Base-by-base conservation (phyloP, 2,888 invertebrate genomes). In the Anorthoa munda region DNA sequence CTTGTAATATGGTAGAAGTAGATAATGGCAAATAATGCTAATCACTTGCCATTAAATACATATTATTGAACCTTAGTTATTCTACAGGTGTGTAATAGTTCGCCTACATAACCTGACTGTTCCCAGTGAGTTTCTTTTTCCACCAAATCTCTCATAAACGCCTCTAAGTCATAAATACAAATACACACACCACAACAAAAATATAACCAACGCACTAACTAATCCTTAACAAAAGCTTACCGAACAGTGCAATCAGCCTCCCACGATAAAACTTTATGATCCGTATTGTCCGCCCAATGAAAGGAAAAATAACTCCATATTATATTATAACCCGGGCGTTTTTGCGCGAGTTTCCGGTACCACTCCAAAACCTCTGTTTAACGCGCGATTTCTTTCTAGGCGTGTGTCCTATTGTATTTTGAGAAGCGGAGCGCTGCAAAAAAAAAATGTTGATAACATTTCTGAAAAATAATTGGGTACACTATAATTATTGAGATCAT, bases 191-290 rank as follows among this genome's bases (percentile, higher is more conserved):
- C 39, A 4, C 7, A 12, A 0, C 46, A 23, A 60, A 58, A 50
- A 58, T 4, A 39, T 55, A 66, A 66, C 46, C 3, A 55, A 23
- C 11, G 12, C 50, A 9, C 18, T n/a, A 26, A 79, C 50, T 18
- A 69, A 80, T 51, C 21, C n/a, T 39, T 51, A 53, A n/a, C 31
- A 60, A 70, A 56, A n/a, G 11, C 11, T 13, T n/a, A 69, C 60
- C 60, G 15, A 55, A 64, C 56, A 23, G 86, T 88, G 75, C 64
- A 81, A 87, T 82, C 82, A 18, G 67, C 17, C 77, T 72, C 31
- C 85, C 71, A 59, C 90, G 84, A 93, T 93, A 93, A 93, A 93
- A 93, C 86, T 93, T 93, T 93, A 93, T 92, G 93, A 89, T 83
- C 89, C 92, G 89, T 92, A 93, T 93, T 93, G 93, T 93, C 92